phyloP scores from a whole-genome alignment of 2,797 vertebrate species.

The Acrossocheilus wenchowensis region DNA sequence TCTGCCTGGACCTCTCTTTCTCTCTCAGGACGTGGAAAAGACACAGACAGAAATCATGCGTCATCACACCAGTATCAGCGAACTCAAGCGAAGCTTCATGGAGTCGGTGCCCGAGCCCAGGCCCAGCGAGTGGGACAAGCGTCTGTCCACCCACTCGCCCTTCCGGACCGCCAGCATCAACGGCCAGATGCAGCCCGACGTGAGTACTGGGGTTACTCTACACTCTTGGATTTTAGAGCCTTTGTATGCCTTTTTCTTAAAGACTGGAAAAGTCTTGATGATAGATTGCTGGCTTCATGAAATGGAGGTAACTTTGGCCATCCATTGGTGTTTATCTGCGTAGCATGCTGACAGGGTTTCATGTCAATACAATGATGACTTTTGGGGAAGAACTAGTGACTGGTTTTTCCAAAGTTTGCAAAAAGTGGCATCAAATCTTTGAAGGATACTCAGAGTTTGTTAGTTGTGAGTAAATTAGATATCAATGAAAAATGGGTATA shows the following conservation, averaged over 20 bases:
- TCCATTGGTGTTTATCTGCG: background rate
- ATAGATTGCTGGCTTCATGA: background rate
- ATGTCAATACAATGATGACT: too few species aligned
- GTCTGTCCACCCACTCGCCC: constrained; percentile 92
- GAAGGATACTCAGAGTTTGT: background rate
- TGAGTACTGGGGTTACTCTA: constrained; percentile 75
- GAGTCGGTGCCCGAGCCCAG: constrained; percentile 91
- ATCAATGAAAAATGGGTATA: background rate
- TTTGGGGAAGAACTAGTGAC: background rate
- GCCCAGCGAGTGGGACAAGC: constrained; percentile 98
- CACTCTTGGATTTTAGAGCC: background rate
- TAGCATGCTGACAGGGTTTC: background rate
- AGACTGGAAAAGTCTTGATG: background rate
- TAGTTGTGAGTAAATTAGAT: background rate
- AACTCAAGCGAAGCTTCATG: constrained; percentile 98
- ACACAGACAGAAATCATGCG: constrained; percentile 95
- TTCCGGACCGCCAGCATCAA: constrained; percentile 91
- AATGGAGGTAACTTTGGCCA: background rate
- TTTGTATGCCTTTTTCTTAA: background rate
- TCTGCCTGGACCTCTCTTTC: background rate
- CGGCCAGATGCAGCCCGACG: constrained; percentile 88
- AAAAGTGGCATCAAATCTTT: background rate
- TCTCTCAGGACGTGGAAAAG: constrained; percentile 90
- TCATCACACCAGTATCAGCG: constrained; percentile 96
- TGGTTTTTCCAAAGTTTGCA: background rate